Conservation (phyloP, 2,113 vertebrate species). For the Trogon melanurus region DNA sequence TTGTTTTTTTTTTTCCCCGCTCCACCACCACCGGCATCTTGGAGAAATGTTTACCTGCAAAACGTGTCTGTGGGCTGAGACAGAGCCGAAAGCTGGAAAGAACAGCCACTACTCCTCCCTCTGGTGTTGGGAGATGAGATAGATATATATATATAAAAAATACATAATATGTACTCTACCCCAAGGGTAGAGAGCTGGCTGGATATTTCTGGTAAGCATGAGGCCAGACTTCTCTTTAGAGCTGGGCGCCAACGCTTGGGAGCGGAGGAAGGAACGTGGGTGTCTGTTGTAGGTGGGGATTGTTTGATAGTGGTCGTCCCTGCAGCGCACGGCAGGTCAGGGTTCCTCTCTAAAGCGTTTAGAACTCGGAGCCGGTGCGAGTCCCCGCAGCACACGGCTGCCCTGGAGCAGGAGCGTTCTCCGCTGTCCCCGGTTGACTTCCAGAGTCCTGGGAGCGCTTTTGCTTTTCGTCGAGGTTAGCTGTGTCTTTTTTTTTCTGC, state of each 20-base stretch:
- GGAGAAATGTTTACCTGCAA: background rate
- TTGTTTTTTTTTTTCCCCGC: background rate
- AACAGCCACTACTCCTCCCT: background rate
- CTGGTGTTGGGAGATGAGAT: background rate
- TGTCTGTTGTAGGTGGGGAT: background rate
- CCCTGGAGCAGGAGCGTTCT: background rate
- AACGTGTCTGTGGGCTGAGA: background rate
- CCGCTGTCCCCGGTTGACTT: background rate
- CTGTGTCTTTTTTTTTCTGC: background rate
- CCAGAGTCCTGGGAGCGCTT: background rate
- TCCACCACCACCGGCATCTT: background rate
- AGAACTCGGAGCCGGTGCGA: no score
- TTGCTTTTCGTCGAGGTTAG: background rate
- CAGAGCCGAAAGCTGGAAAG: background rate
- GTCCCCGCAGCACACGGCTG: fast-evolving
- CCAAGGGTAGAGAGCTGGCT: background rate
- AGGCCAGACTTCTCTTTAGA: background rate
- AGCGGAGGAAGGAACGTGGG: background rate
- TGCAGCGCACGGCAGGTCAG: background rate
- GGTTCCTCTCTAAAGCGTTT: background rate
- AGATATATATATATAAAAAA: no score
- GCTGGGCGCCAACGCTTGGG: background rate
- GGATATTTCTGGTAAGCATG: background rate
- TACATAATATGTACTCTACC: background rate
- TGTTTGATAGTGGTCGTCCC: background rate